Conservation (phyloP, 2,888 invertebrate species). For the Diplolepis rosae region DNA sequence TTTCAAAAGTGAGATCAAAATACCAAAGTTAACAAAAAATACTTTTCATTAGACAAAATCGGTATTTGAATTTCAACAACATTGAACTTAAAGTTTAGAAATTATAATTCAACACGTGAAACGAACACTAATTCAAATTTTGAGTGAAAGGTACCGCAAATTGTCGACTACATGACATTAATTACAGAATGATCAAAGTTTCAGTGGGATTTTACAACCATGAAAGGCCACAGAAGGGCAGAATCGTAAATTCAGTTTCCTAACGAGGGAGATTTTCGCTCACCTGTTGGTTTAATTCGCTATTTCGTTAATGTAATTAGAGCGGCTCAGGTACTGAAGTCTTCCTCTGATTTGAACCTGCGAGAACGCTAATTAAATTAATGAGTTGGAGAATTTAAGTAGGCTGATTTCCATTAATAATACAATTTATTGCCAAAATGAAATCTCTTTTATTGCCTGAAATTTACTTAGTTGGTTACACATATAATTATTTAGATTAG, state of each 20-base stretch:
- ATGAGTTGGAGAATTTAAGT: conserved; percentile 14
- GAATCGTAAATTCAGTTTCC: conserved; percentile 15
- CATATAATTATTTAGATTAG: too few species aligned
- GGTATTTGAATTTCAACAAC: too few species aligned
- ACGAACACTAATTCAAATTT: conserved; percentile 9
- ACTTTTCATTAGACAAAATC: too few species aligned
- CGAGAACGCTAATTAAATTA: conserved; percentile 21
- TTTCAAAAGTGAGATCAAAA: background rate
- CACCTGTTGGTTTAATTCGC: conserved; percentile 26
- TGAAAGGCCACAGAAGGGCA: background rate
- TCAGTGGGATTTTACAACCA: background rate
- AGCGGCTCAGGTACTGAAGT: conserved; percentile 7
- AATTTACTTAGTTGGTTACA: too few species aligned
- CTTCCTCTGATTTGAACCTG: conserved; percentile 20
- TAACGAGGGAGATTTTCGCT: conserved; percentile 24
- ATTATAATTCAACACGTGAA: background rate
- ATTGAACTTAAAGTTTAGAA: too few species aligned
- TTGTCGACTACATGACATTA: conserved; percentile 2
- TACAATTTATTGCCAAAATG: too few species aligned
- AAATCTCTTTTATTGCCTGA: too few species aligned
- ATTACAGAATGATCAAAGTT: conserved; percentile 22
- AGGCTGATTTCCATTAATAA: conserved; percentile 5
- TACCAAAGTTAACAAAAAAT: background rate
- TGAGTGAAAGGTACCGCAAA: background rate
- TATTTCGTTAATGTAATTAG: conserved; percentile 24